These are phyloP conservation scores for Speoplatyrhinus poulsoni DNA, from an alignment of 2,113 vertebrate genomes.

Conservation along the genomic window DNA sequence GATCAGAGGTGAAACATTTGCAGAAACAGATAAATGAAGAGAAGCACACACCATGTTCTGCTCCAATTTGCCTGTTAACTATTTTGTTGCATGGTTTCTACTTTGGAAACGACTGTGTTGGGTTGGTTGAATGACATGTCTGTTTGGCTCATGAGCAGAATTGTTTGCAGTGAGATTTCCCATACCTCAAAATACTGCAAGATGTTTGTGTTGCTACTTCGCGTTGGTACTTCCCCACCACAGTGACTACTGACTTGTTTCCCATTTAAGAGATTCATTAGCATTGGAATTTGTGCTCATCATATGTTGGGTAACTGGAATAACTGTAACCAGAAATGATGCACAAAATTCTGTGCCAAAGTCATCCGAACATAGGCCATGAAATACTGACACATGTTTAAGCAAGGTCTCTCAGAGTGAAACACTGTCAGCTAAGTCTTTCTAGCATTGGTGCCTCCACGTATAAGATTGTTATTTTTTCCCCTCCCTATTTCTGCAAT, in stretches of 20 bases:
- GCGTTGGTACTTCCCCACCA: slow-evolving; percentile 53
- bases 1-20: slow-evolving; percentile 38
- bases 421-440: not conserved
- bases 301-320: slow-evolving; percentile 48
- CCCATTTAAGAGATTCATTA: slow-evolving; percentile 72
- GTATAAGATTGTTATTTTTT: slow-evolving; percentile 27
- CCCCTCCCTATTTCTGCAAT: slow-evolving; percentile 39
- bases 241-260: slow-evolving; percentile 40
- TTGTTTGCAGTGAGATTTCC: slow-evolving; percentile 63
- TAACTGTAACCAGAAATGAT: slow-evolving; percentile 33
- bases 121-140: slow-evolving; percentile 35
- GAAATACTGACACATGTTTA: slow-evolving; percentile 56
- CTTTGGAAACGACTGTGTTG: slow-evolving; percentile 31
- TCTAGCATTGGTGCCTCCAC: not conserved
- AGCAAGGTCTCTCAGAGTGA: slow-evolving; percentile 8
- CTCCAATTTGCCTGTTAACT: slow-evolving; percentile 36
- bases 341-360: slow-evolving; percentile 36
- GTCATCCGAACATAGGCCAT: slow-evolving; percentile 46
- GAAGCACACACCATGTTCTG: slow-evolving; percentile 18
- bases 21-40: slow-evolving; percentile 38
- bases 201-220: slow-evolving; percentile 70
- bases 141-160: slow-evolving; percentile 42
- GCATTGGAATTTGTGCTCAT: slow-evolving; percentile 57
- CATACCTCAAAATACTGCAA: slow-evolving; percentile 74
- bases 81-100: slow-evolving; percentile 48